A percentile compares a stretch with the other conserved stretches of the same genome.
Conservation (phyloP, 2,113 vertebrate species). For the Melanerpes aurifrons region DNA sequence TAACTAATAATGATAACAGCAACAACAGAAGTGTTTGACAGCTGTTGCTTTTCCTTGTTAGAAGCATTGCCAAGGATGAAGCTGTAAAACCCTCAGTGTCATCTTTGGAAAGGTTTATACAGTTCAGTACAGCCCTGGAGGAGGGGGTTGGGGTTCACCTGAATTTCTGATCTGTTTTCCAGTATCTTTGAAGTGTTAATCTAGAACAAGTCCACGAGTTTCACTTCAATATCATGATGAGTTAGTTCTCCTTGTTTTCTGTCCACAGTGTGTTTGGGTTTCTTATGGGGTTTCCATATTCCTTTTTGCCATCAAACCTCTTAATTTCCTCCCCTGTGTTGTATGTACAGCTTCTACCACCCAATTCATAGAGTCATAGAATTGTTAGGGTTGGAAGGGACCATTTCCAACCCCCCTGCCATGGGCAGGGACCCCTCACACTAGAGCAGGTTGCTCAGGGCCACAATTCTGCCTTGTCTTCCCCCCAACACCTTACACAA, state of each 20-base stretch:
- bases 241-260: conserved; percentile 11
- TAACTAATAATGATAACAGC: not conserved
- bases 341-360: not conserved
- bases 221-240: not conserved
- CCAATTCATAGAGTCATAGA: no score
- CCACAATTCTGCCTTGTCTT: not conserved
- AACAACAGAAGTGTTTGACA: not conserved
- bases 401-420: no score
- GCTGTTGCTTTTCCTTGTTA: not conserved
- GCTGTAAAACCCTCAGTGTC: not conserved
- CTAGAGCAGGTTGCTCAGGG: no score
- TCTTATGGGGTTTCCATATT: not conserved
- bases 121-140: not conserved
- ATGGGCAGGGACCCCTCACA: no score
- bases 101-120: not conserved
- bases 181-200: not conserved
- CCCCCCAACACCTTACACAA: not conserved
- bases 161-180: not conserved
- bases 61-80: not conserved
- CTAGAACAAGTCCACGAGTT: not conserved
- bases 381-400: no score
- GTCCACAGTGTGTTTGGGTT: not conserved
- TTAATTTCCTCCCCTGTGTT: not conserved
- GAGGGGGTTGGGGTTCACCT: not conserved
- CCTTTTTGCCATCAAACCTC: not conserved